Percentiles rank a stretch among this genome's conserved stretches.
Evolutionary conservation across 2,113 vertebrate species (phyloP).

Genomic region (Eudyptes chrysolophus): DNA sequence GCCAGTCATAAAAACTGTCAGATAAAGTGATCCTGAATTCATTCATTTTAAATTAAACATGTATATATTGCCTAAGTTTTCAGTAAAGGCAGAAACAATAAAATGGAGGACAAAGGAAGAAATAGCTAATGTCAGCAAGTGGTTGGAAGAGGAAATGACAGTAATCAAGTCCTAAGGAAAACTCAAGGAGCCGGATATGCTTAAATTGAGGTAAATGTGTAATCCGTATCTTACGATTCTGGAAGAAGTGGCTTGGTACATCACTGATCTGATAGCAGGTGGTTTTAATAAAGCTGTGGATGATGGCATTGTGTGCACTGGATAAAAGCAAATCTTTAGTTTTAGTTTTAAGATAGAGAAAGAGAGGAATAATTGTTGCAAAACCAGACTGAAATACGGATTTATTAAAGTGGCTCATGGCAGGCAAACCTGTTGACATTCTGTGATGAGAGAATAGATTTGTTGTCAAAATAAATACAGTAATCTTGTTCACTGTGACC

Average conservation of each 20-base stretch:
- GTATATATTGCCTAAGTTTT: background rate
- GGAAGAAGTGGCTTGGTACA: background rate
- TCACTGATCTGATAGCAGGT: background rate
- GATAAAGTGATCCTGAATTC: background rate
- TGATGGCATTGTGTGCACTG: background rate
- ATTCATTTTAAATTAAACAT: background rate
- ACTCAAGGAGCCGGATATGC: background rate
- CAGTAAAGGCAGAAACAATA: background rate
- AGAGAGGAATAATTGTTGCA: background rate
- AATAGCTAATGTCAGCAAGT: background rate
- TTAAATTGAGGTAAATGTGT: background rate
- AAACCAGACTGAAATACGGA: background rate
- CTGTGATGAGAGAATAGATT: background rate
- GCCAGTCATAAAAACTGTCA: background rate
- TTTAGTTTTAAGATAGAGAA: background rate
- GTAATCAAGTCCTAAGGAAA: background rate
- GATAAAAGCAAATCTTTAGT: background rate
- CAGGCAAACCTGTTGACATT: background rate
- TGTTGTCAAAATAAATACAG: background rate
- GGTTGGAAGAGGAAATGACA: background rate
- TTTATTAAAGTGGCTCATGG: background rate
- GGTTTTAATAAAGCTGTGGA: background rate
- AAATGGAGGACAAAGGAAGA: background rate
- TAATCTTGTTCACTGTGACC: background rate
- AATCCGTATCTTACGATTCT: background rate